These are phyloP conservation scores for Invenusta paracnida DNA, from an alignment of 2,888 invertebrate species.

Conservation along the genomic window DNA sequence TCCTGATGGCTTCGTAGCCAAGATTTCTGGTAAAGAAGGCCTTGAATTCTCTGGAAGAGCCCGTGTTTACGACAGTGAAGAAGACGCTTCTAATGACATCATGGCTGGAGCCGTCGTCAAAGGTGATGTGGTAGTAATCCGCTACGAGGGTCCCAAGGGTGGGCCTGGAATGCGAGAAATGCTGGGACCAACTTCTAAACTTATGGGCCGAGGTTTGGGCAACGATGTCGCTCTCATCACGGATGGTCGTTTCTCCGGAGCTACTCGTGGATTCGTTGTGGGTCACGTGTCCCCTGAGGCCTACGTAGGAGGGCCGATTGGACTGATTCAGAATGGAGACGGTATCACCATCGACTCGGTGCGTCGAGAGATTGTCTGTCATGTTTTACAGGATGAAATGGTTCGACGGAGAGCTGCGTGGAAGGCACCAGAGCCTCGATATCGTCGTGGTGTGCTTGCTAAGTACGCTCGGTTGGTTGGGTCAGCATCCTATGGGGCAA, in stretches of 20 bases:
- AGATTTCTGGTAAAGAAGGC: constrained; percentile 40
- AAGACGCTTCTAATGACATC: constrained; percentile 40
- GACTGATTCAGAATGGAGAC: constrained; percentile 35
- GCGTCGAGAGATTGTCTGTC: neutral
- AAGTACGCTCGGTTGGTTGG: constrained; percentile 37
- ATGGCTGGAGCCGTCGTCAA: constrained; percentile 20
- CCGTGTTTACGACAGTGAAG: constrained; percentile 41
- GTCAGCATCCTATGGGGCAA: constrained; percentile 9
- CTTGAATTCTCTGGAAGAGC: constrained; percentile 37
- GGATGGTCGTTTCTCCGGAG: constrained; percentile 42
- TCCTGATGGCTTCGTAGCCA: constrained; percentile 39
- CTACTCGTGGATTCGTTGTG: constrained; percentile 41
- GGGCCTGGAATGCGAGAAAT: constrained; percentile 46
- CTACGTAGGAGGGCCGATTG: constrained; percentile 39
- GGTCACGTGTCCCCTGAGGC: constrained; percentile 41
- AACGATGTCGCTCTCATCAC: constrained; percentile 38
- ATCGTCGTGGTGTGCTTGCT: constrained; percentile 24
- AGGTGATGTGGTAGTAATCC: constrained; percentile 44
- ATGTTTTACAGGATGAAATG: constrained; percentile 11
- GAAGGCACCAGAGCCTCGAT: neutral
- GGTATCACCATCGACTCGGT: constrained; percentile 25
- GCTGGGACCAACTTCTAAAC: constrained; percentile 35
- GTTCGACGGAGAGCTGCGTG: neutral
- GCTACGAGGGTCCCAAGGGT: constrained; percentile 45
- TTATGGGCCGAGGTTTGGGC: constrained; percentile 39